Evolutionary conservation across 2,113 vertebrate genomes (phyloP).

Genomic region (Agapornis roseicollis): DNA sequence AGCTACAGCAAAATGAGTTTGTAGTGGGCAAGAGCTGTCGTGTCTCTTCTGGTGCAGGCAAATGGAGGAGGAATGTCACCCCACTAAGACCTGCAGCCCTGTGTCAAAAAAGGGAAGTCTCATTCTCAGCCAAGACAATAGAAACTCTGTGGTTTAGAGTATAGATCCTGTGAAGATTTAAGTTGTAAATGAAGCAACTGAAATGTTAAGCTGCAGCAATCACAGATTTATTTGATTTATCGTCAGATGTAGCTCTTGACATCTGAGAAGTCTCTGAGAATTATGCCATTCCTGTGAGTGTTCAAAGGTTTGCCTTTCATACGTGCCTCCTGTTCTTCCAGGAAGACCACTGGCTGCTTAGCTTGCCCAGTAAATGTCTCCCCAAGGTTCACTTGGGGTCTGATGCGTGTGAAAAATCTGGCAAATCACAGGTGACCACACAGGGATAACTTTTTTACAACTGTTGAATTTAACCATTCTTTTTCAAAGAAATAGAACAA

Average conservation of each 20-base stretch:
- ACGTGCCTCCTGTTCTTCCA: neutral
- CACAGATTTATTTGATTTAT: neutral
- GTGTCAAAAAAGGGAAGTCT: neutral
- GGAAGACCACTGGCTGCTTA: neutral
- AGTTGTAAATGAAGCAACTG: neutral
- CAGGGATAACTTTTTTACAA: neutral
- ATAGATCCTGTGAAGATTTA: neutral
- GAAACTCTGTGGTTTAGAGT: neutral
- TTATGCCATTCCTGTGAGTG: neutral
- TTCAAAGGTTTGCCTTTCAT: neutral
- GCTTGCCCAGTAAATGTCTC: neutral
- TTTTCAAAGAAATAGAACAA: neutral
- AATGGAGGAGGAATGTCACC: neutral
- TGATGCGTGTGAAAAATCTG: neutral
- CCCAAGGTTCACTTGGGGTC: neutral
- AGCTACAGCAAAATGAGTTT: neutral
- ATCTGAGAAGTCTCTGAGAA: neutral
- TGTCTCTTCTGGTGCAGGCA: rapidly evolving
- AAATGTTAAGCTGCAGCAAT: neutral
- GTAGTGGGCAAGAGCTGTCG: neutral
- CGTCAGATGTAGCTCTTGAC: neutral
- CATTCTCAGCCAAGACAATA: neutral
- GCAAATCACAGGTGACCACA: neutral
- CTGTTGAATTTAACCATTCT: neutral
- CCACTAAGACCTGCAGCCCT: neutral